phyloP scores from a whole-genome alignment of 2,888 invertebrate genomes.

The Spicauda simplicius region DNA sequence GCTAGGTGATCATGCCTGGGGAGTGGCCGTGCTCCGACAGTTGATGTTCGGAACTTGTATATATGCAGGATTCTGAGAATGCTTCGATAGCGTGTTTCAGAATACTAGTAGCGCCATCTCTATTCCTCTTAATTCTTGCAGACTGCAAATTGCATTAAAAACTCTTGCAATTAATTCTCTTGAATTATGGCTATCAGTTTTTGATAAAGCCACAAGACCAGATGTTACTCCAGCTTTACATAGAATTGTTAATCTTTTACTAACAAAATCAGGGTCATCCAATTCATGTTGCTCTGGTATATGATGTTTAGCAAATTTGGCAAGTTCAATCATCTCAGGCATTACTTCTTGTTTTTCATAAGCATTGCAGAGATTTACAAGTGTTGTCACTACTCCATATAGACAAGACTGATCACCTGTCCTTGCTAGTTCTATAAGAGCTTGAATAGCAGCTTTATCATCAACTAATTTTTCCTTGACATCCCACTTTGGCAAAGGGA shows the following conservation, averaged over 20 bases:
- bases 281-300: conserved; percentile 98
- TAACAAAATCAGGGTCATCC: conserved; percentile 94
- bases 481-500: too few relatives aligned
- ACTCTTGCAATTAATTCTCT: conserved; percentile 95
- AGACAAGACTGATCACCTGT: conserved; percentile 94
- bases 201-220: conserved; percentile 94
- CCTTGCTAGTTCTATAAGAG: conserved; percentile 95
- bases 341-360: conserved; percentile 98
- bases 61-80: too few relatives aligned
- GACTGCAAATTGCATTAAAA: conserved; percentile 94
- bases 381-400: conserved; percentile 96
- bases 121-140: conserved; percentile 93
- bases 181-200: conserved; percentile 97
- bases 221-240: conserved; percentile 94
- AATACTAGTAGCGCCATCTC: too few relatives aligned
- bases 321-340: conserved; percentile 98
- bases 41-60: too few relatives aligned
- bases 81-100: too few relatives aligned
- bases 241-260: conserved; percentile 89
- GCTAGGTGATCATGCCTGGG: too few relatives aligned
- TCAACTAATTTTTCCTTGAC: conserved; percentile 98
- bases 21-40: too few relatives aligned
- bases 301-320: conserved; percentile 99
- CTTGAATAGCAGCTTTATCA: conserved; percentile 92
- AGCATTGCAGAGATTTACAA: conserved; percentile 98